phyloP scores from a whole-genome alignment of 2,113 vertebrate species.

The Pseudopipra pipra region DNA sequence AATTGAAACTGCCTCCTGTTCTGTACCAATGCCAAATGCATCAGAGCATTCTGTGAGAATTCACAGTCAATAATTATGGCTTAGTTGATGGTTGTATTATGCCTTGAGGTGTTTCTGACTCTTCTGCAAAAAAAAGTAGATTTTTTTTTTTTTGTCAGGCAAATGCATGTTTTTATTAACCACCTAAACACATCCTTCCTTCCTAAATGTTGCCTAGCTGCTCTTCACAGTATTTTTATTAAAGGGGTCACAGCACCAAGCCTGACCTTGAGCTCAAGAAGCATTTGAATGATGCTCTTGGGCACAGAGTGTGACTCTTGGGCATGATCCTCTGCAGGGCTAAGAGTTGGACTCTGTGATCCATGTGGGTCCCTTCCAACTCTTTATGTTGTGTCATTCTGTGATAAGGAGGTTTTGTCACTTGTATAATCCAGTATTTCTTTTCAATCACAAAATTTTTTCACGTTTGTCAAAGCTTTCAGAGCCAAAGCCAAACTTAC shows the following conservation, averaged over 20 bases:
- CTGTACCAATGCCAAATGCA: constrained; percentile 29
- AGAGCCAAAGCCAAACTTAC: not conserved
- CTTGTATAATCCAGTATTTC: not conserved
- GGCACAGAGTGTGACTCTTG: not conserved
- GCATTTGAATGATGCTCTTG: not conserved
- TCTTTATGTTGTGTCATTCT: not conserved
- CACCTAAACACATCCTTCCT: not conserved
- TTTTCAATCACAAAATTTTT: not conserved
- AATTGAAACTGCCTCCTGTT: constrained; percentile 53
- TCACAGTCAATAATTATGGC: constrained; percentile 41
- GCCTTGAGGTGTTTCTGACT: constrained; percentile 17
- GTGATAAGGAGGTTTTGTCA: not conserved
- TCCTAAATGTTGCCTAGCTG: not conserved
- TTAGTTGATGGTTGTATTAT: constrained; percentile 23
- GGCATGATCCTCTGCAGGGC: not conserved
- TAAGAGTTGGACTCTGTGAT: not conserved
- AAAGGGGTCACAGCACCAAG: not conserved
- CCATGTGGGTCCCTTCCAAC: not conserved
- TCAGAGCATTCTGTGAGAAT: constrained; percentile 3
- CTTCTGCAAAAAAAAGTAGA: not conserved
- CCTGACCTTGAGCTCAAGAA: not conserved
- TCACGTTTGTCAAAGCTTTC: rapidly evolving
- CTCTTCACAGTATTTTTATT: not conserved
- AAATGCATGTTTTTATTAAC: not conserved
- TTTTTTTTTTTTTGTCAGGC: not conserved